Evolutionary conservation across 2,888 invertebrate genomes (phyloP).

Genomic region (Scrobipalpa costella): DNA sequence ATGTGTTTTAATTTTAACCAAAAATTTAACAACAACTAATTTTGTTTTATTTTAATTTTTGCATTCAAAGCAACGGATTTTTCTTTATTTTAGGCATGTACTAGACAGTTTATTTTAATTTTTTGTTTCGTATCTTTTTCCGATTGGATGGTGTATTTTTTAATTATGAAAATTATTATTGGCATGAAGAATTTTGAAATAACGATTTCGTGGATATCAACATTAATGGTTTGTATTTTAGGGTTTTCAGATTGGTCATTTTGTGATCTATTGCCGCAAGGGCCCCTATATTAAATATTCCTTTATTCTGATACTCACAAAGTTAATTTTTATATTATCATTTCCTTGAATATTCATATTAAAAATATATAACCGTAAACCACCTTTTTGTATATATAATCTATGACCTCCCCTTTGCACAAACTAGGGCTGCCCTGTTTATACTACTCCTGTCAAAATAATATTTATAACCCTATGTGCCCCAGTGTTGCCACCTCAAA

Average conservation of each 20-base stretch:
- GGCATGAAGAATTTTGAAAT: constrained; percentile 41
- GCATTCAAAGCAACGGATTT: constrained; percentile 35
- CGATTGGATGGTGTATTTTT: constrained; percentile 41
- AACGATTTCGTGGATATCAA: too few relatives aligned
- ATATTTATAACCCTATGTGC: constrained; percentile 18
- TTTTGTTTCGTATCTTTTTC: constrained; percentile 37
- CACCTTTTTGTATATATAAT: neutral
- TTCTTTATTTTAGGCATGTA: constrained; percentile 45
- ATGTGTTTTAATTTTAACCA: constrained; percentile 28
- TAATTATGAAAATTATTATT: constrained; percentile 36
- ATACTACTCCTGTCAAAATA: neutral
- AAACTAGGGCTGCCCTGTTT: neutral
- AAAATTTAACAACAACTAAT: constrained; percentile 18
- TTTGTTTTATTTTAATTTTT: constrained; percentile 31
- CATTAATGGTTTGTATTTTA: neutral
- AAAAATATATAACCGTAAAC: neutral
- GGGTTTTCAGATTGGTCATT: neutral
- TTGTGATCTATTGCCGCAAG: neutral
- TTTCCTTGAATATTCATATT: neutral
- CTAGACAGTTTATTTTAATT: constrained; percentile 41
- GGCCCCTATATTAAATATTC: neutral
- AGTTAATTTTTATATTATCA: neutral
- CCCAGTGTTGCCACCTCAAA: constrained; percentile 36
- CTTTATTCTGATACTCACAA: neutral
- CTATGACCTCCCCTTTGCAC: neutral